These are phyloP conservation scores for Hemiprocne comata DNA, from an alignment of 2,113 vertebrate genomes.

Conservation along the genomic window DNA sequence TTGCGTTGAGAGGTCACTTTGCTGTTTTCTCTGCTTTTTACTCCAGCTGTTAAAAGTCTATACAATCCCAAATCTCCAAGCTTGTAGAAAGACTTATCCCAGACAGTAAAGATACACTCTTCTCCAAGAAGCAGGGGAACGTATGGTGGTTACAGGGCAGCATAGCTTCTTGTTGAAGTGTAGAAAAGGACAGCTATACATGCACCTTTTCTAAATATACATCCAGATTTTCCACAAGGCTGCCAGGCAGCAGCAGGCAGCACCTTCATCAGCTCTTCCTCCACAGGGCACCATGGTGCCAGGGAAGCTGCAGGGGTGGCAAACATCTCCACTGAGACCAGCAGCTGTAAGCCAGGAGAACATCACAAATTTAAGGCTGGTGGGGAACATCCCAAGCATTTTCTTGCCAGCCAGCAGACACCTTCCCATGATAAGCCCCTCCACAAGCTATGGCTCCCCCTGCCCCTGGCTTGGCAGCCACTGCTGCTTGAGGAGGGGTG, in stretches of 20 bases:
- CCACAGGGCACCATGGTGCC: accelerated
- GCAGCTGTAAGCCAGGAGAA: not conserved
- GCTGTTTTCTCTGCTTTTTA: not conserved
- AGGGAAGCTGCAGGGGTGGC: not conserved
- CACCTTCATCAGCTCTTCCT: not conserved
- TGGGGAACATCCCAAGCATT: accelerated
- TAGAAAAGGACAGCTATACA: not conserved
- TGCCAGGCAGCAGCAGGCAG: not conserved
- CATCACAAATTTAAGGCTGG: not conserved
- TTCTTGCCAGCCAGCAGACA: not conserved
- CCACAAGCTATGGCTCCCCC: accelerated
- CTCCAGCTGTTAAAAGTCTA: not conserved
- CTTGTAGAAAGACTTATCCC: not conserved
- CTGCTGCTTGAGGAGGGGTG: not conserved
- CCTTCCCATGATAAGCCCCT: not conserved
- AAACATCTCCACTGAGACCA: not conserved
- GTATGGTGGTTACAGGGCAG: not conserved
- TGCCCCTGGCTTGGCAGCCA: not conserved
- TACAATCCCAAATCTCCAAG: not conserved
- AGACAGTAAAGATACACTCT: not conserved
- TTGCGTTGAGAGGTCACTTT: not conserved
- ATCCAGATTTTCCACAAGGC: not conserved
- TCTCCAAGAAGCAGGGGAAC: not conserved
- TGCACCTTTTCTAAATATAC: not conserved
- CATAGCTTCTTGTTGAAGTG: not conserved